These are phyloP conservation scores for Sinocyclocheilus maitianheensis DNA, from an alignment of 2,113 vertebrate genomes.

Conservation along the genomic window DNA sequence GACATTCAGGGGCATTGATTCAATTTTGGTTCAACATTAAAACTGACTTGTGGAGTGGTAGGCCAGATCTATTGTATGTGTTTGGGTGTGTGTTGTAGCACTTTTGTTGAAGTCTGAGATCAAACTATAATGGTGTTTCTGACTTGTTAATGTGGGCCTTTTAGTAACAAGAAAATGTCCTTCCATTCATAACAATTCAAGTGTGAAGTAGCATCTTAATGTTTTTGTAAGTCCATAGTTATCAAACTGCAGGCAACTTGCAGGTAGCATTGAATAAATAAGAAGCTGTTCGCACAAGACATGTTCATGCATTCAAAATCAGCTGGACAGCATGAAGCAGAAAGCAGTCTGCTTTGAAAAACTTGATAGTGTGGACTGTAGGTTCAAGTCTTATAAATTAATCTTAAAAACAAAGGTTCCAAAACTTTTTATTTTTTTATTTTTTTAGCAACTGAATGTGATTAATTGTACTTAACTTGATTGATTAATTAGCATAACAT, in stretches of 20 bases:
- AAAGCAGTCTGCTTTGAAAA: background rate
- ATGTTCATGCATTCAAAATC: background rate
- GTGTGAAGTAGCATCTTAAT: conserved; percentile 2
- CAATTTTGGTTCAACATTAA: background rate
- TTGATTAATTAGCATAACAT: background rate
- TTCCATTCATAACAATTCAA: background rate
- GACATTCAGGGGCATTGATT: background rate
- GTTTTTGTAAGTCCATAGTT: background rate
- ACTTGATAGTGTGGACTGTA: background rate
- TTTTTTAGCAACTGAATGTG: background rate
- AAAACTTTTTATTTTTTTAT: background rate
- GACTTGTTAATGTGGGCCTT: background rate
- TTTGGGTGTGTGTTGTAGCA: background rate
- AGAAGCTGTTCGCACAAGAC: background rate
- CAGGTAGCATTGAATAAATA: background rate
- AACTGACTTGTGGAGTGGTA: background rate
- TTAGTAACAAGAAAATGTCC: background rate
- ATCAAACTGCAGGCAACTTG: background rate
- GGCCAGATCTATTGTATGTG: background rate
- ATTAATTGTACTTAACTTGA: background rate
- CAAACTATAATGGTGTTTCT: background rate
- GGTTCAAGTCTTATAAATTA: background rate
- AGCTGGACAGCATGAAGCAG: background rate
- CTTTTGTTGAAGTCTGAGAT: background rate
- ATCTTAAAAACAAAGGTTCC: no score